Percentiles rank a stretch among this genome's conserved stretches.
phyloP scores from a whole-genome alignment of 2,113 vertebrate species.

The Alectura lathami region DNA sequence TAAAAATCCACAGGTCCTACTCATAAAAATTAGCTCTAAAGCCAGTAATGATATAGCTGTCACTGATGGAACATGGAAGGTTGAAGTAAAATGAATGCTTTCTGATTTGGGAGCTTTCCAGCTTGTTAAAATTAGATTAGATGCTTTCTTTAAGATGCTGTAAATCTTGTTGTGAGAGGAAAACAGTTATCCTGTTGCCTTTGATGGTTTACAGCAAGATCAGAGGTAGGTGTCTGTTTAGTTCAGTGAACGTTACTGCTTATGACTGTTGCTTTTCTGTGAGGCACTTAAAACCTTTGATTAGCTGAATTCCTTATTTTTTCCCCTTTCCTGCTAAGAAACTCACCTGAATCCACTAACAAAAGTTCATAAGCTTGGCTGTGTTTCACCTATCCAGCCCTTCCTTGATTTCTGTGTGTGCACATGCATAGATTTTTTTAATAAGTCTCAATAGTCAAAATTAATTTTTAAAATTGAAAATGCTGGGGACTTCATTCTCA shows the following conservation, averaged over 20 bases:
- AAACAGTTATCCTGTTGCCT: background rate
- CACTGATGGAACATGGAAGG: background rate
- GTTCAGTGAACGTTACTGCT: background rate
- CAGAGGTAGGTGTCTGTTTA: background rate
- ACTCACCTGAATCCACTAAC: slow-evolving; percentile 68
- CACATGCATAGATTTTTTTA: slow-evolving; percentile 52
- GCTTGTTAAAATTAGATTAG: slow-evolving; percentile 32
- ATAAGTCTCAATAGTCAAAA: slow-evolving; percentile 14
- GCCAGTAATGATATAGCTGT: background rate
- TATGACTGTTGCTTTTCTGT: background rate
- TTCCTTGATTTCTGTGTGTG: slow-evolving; percentile 62
- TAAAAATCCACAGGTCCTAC: background rate
- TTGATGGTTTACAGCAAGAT: slow-evolving; percentile 1
- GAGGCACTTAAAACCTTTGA: background rate
- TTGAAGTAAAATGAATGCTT: background rate
- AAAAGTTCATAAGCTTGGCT: slow-evolving; percentile 56
- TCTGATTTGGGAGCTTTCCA: slow-evolving; percentile 4
- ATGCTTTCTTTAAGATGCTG: slow-evolving; percentile 9
- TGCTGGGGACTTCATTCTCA: slow-evolving; percentile 83
- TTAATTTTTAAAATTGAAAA: slow-evolving; percentile 62
- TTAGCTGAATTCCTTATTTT: background rate
- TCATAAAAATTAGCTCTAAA: background rate
- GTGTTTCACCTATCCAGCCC: slow-evolving; percentile 53
- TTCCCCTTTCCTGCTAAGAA: slow-evolving; percentile 33
- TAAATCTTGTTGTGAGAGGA: slow-evolving; percentile 16